Conservation (phyloP, 2,888 invertebrate species). For the Antitype chi region DNA sequence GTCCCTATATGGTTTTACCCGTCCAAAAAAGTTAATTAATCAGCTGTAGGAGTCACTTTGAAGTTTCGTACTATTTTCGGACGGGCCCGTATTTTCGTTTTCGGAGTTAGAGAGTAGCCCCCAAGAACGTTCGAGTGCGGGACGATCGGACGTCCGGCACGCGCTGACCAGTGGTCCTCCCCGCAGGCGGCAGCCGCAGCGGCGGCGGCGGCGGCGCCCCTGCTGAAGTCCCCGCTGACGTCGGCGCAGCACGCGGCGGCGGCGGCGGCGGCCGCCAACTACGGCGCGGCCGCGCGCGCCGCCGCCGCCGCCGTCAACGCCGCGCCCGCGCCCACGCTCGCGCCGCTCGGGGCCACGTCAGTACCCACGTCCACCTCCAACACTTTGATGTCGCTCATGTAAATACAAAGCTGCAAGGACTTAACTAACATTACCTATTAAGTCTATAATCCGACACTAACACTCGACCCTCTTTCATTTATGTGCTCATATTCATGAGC, state of each 20-base stretch:
- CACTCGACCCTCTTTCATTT: slow-evolving; percentile 4
- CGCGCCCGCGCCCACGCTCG: slow-evolving; percentile 91
- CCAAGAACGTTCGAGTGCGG: slow-evolving; percentile 5
- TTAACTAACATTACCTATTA: slow-evolving; percentile 49
- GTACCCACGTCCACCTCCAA: slow-evolving; percentile 64
- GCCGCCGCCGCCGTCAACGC: slow-evolving; percentile 94
- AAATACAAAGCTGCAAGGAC: slow-evolving; percentile 49
- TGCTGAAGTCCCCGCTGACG: slow-evolving; percentile 96
- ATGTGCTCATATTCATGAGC: not conserved
- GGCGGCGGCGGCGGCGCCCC: slow-evolving; percentile 94
- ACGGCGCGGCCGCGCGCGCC: slow-evolving; percentile 96
- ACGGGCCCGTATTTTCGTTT: too few relatives aligned
- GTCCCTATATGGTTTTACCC: too few relatives aligned
- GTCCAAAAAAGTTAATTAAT: too few relatives aligned
- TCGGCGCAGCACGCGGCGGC: slow-evolving; percentile 96
- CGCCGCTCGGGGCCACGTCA: slow-evolving; percentile 84
- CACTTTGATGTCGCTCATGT: slow-evolving; percentile 56
- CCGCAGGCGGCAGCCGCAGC: slow-evolving; percentile 91
- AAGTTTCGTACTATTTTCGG: too few relatives aligned
- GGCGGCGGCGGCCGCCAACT: slow-evolving; percentile 96
- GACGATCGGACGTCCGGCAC: not conserved
- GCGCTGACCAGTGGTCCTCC: slow-evolving; percentile 56
- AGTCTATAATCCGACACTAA: slow-evolving; percentile 20
- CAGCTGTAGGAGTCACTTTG: too few relatives aligned
- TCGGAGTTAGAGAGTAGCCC: too few relatives aligned